Base-by-base conservation (phyloP, 1,140 invertebrate species). In the Meloidogyne chitwoodi region DNA sequence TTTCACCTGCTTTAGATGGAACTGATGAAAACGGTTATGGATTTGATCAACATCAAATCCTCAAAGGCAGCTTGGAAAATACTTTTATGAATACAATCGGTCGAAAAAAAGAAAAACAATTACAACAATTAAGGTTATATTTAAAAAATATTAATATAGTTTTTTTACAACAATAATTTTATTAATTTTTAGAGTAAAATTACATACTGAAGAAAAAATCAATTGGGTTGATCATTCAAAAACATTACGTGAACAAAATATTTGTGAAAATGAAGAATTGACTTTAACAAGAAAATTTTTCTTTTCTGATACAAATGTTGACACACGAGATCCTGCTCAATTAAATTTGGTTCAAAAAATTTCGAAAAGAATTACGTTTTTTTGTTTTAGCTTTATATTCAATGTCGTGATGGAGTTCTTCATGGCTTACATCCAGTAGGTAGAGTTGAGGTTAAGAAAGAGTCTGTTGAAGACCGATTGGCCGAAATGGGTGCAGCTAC, bases 401-500 rank as follows among this genome's bases (percentile, higher is more conserved):
- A 91, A 88, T 90, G 95, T 1, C 90, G 96, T 76, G 95, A 99
- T 89, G 95, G 95, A 63, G 96, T 99, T 83, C 88, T 99, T n/a
- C 94, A 96, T 87, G 95, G 95, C 29, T 95, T 95, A 10, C 97
- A 99, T 90, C 96, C 96, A 19, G 93, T 99, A n/a, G 95, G 94
- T 0, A 91, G 93, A 4, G 90, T 97, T 85, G 96, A 98, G 88
- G 93, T 95, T 16, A 95, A 94, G 86, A 95, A 95, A 85, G 95
- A 98, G 88, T 94, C 93, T 83, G 93, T 99, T 24, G 93, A 93
- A 44, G 94, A 93, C 44, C 94, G 98, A 88, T 92, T 99, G 81
- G 96, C 95, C 14, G 95, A 95, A 44, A 98, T 99, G 95, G 98
- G 95, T 90, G 96, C 95, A 0, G 96, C 96, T 56, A 98, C 96